Evolutionary conservation across 2,113 vertebrate genomes (phyloP), one percentile per base, ranked within the genome.

Genomic region (Rhinichthys klamathensis): DNA sequence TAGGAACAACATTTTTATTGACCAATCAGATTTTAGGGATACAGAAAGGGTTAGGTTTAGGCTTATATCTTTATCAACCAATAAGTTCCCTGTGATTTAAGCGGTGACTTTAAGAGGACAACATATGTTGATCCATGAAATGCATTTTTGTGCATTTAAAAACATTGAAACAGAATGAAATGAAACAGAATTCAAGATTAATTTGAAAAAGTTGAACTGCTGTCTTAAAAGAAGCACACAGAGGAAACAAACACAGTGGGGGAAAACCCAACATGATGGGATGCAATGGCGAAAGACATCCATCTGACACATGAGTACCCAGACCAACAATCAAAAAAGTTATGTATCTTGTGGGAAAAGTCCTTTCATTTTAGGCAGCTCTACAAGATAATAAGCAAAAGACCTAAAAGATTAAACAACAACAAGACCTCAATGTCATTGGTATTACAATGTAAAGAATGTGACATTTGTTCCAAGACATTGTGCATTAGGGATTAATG

Each of bases 401-500:
- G 3, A 35, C 32, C 4, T 51, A 16, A 75, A 27, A 54, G 44
- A 76, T 76, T 54, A 54, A 76, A 76, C 16, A 54, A 76, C 70
- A 74, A 16, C 23, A 58, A 77, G 51, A 80, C 38, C 58, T 46
- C 78, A 44, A 54, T 49, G 16, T 49, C 79, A 81, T 21, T 69
- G 61, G 15, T 69, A 27, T 81, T 63, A 81, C 25, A 81, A 81
- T 51, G n/a, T 30, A 67, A 69, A 49, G 79, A 81, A 35, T 51
- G 35, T 69, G 44, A 81, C 41, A 69, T 67, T 69, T 81, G 80
- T 69, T 69, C 10, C 4, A 21, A 81, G 25, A 51, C 41, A 32
- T 30, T 23, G 11, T 51, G 25, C 61, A 69, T 49, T 30, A 51
- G 61, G 80, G 80, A 81, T 81, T 81, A 81, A 81, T 81, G 80